Evolutionary conservation across 2,113 vertebrate species (phyloP).

Genomic region (Acrocephalus kingi): DNA sequence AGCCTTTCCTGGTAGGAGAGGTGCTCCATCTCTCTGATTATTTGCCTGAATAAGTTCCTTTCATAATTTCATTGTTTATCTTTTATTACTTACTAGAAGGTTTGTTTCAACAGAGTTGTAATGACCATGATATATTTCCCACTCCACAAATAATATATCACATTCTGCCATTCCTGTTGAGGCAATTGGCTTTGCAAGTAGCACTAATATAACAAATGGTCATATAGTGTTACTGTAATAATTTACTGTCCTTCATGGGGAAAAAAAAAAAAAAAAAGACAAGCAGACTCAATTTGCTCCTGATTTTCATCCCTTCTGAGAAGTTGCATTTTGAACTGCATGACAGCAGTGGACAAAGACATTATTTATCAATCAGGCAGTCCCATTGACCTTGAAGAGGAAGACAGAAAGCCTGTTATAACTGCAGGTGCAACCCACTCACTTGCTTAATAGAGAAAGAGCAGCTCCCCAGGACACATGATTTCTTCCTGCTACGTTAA

Average conservation of each 20-base stretch:
- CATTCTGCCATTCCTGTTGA: background rate
- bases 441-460: slow-evolving; percentile 17
- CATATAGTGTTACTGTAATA: background rate
- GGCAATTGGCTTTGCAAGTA: background rate
- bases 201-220: background rate
- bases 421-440: slow-evolving; percentile 24
- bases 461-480: background rate
- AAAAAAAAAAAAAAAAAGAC: background rate
- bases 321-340: background rate
- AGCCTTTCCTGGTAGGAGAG: background rate
- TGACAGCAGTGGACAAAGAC: background rate
- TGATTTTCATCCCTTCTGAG: background rate
- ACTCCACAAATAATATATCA: background rate
- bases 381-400: slow-evolving; percentile 38
- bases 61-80: background rate
- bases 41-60: background rate
- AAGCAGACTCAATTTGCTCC: background rate
- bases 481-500: slow-evolving; percentile 55
- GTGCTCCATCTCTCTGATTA: background rate
- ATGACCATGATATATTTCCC: background rate
- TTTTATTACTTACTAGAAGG: background rate
- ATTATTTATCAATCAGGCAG: background rate
- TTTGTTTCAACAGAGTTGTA: background rate
- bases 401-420: slow-evolving; percentile 4
- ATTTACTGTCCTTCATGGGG: background rate